Conservation (phyloP, 2,113 vertebrate genomes). For the Propithecus coquereli region DNA sequence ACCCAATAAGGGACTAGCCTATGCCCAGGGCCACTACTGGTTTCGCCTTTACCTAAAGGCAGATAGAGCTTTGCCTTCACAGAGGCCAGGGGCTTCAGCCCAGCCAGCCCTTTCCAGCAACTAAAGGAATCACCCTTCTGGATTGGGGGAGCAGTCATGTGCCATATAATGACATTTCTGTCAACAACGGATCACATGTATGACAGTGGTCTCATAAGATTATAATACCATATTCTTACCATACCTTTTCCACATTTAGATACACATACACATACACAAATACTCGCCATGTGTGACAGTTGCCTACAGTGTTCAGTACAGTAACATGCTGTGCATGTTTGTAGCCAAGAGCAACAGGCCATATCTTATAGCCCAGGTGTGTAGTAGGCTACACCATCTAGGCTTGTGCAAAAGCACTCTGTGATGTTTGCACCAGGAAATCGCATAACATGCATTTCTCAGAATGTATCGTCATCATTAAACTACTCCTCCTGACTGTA, state of each 20-base stretch:
- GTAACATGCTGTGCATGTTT: background rate
- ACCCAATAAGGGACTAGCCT: background rate
- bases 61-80: background rate
- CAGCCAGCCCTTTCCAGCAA: background rate
- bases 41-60: background rate
- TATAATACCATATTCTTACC: background rate
- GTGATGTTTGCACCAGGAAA: background rate
- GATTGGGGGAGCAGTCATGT: too few species aligned
- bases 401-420: background rate
- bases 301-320: background rate
- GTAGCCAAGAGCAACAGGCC: background rate
- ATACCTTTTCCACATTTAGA: background rate
- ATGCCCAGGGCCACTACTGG: background rate
- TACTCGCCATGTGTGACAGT: background rate
- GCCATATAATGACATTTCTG: too few species aligned
- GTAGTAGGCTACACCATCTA: background rate
- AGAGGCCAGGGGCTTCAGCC: fast-evolving
- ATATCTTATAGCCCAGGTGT: background rate
- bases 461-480: background rate
- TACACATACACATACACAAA: background rate
- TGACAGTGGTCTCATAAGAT: background rate
- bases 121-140: background rate
- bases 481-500: background rate
- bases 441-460: background rate
- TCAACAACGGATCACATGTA: background rate